A percentile compares a stretch with the other conserved stretches of the same genome.
phyloP scores from a whole-genome alignment of 2,113 vertebrate species.

The Calonectris borealis region DNA sequence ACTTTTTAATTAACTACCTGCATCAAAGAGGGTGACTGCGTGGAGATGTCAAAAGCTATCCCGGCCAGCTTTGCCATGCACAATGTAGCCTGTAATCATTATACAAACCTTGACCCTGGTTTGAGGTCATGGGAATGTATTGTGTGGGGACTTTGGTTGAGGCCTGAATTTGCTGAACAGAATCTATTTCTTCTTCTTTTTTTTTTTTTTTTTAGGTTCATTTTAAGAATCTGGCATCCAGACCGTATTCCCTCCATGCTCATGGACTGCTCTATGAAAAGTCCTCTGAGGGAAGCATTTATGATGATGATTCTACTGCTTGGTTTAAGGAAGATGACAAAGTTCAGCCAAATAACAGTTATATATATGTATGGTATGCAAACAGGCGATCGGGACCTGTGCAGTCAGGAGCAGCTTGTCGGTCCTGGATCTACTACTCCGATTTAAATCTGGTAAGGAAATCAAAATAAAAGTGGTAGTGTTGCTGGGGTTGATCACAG shows the following conservation, averaged over 20 bases:
- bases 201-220: conserved; percentile 75
- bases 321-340: conserved; percentile 86
- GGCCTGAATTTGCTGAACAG: not conserved
- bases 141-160: not conserved
- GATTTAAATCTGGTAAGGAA: conserved; percentile 86
- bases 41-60: not conserved
- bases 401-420: conserved; percentile 77
- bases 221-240: conserved; percentile 90
- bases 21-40: not conserved
- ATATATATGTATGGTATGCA: conserved; percentile 89
- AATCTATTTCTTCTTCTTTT: not conserved
- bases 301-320: conserved; percentile 84
- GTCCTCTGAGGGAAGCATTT: conserved; percentile 83
- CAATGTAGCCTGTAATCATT: not conserved
- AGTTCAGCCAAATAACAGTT: conserved; percentile 82
- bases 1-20: not conserved
- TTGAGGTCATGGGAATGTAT: not conserved
- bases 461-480: not conserved
- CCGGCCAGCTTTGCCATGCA: not conserved
- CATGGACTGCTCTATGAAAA: conserved; percentile 92
- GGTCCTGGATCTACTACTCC: conserved; percentile 93
- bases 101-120: not conserved
- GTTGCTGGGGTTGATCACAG: not conserved
- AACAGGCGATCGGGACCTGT: conserved; percentile 73
- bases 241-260: conserved; percentile 89